Percentiles rank a stretch among this genome's conserved stretches.
phyloP scores from a whole-genome alignment of 23 tunicate species.

The Ciona savignyi region DNA sequence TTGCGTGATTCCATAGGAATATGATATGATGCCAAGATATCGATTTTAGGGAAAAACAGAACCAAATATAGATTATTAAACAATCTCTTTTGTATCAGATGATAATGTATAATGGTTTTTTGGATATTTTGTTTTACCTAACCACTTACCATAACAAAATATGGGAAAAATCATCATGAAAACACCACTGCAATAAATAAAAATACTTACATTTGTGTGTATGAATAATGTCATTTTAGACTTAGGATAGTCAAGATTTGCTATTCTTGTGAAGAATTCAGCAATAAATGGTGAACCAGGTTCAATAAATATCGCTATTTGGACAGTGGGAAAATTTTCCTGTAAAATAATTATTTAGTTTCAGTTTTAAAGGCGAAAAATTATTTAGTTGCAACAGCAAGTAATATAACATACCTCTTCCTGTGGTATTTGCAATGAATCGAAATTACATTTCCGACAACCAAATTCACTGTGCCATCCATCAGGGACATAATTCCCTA shows the following conservation, averaged over 20 bases:
- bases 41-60: no score
- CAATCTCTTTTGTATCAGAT: no score
- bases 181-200: no score
- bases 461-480: constrained; percentile 87
- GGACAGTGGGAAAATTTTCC: constrained; percentile 37
- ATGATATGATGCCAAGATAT: no score
- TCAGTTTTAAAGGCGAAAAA: no score
- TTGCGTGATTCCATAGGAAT: no score
- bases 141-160: no score
- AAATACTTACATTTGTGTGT: constrained; percentile 42
- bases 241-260: constrained; percentile 30
- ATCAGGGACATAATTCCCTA: constrained; percentile 78
- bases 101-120: no score
- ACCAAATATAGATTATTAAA: no score
- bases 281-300: constrained; percentile 42
- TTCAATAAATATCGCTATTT: constrained; percentile 53
- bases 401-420: not conserved
- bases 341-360: constrained; percentile 1
- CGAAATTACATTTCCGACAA: constrained; percentile 51
- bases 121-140: no score
- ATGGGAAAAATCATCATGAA: no score
- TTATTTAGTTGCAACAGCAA: no score
- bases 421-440: not conserved
- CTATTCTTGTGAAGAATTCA: constrained; percentile 46
- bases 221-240: constrained; percentile 45